These are phyloP conservation scores for Cecropterus lyciades DNA, from an alignment of 1,140 invertebrate genomes.

Conservation along the genomic window DNA sequence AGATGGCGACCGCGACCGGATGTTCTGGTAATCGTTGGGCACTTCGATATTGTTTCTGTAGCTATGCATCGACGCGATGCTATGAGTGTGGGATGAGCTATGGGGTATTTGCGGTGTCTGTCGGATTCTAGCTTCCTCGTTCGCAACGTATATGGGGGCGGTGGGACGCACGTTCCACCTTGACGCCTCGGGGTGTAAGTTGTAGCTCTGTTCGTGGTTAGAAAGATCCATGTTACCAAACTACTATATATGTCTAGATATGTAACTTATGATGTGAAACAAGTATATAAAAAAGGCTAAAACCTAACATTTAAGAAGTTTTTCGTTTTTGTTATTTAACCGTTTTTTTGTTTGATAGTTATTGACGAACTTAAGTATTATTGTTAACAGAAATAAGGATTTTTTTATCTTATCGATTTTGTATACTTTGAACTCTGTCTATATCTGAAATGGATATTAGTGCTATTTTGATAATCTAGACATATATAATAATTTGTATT, in stretches of 20 bases:
- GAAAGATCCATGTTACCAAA: slow-evolving; percentile 49
- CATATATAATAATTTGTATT: slow-evolving; percentile 17
- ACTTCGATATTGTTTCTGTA: slow-evolving; percentile 81
- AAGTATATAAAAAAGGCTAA: too few relatives aligned
- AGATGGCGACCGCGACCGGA: slow-evolving; percentile 81
- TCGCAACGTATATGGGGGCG: slow-evolving; percentile 78
- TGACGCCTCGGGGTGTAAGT: slow-evolving; percentile 71
- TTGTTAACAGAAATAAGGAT: too few relatives aligned
- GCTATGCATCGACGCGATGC: slow-evolving; percentile 81
- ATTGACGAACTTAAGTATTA: too few relatives aligned
- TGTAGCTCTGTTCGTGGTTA: slow-evolving; percentile 75
- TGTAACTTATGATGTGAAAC: too few relatives aligned
- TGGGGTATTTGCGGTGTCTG: slow-evolving; percentile 75
- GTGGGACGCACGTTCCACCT: slow-evolving; percentile 73
- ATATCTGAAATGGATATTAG: too few relatives aligned
- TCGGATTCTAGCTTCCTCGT: slow-evolving; percentile 61
- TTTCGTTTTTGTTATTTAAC: too few relatives aligned
- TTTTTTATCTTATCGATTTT: too few relatives aligned
- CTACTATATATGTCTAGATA: slow-evolving; percentile 46
- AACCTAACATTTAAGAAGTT: too few relatives aligned
- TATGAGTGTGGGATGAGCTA: slow-evolving; percentile 74
- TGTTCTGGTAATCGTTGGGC: slow-evolving; percentile 77
- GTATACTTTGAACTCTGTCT: too few relatives aligned
- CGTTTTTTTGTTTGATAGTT: too few relatives aligned
- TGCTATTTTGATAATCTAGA: too few relatives aligned